phyloP scores from a whole-genome alignment of 2,888 invertebrate species.

The Tanytarsus gracilentus region DNA sequence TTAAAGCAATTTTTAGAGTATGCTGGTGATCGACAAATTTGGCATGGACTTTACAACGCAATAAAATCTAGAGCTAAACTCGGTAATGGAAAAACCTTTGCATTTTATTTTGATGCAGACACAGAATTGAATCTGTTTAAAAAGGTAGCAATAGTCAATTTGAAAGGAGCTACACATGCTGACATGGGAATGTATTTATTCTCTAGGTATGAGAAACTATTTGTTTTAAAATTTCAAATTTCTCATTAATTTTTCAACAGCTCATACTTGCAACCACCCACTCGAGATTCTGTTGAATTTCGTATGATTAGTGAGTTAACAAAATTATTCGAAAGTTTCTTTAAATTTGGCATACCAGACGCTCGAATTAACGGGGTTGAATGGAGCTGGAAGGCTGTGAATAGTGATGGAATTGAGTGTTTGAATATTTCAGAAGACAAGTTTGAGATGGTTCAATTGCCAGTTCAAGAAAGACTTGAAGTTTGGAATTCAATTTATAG shows the following conservation, averaged over 20 bases:
- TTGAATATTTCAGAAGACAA: background rate
- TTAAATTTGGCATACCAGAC: conserved; percentile 39
- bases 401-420: background rate
- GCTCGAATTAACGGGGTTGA: conserved; percentile 29
- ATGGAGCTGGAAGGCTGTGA: background rate
- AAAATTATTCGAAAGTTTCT: conserved; percentile 35
- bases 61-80: conserved; percentile 34
- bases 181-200: conserved; percentile 32
- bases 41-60: conserved; percentile 39
- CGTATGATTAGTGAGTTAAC: background rate
- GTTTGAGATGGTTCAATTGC: background rate
- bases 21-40: conserved; percentile 38
- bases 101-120: conserved; percentile 41
- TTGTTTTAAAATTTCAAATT: conserved; percentile 41
- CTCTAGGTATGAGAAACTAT: conserved; percentile 32
- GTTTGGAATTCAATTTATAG: conserved; percentile 4
- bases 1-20: conserved; percentile 32
- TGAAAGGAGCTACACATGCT: conserved; percentile 37
- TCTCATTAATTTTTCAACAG: background rate
- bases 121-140: conserved; percentile 4
- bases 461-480: background rate
- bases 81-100: conserved; percentile 37
- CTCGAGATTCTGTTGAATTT: background rate
- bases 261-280: background rate
- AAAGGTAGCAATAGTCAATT: background rate